Conservation (phyloP, 2,888 invertebrate species). For the Chloroclysta siterata region DNA sequence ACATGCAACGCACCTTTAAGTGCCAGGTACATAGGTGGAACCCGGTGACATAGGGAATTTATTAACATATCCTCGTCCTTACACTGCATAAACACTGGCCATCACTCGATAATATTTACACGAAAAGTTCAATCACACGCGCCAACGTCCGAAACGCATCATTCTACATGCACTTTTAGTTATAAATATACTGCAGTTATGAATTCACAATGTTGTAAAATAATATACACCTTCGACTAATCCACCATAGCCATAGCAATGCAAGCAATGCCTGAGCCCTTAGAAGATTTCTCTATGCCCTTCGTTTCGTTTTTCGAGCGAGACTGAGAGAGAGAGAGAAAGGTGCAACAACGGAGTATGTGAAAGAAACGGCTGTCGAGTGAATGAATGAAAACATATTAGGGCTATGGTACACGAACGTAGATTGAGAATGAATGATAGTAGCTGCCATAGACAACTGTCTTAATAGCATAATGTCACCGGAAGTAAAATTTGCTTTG, state of each 20-base stretch:
- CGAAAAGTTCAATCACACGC: constrained; percentile 48
- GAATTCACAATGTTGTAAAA: constrained; percentile 53
- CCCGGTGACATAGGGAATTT: constrained; percentile 76
- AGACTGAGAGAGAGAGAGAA: not conserved
- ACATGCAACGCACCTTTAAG: constrained; percentile 72
- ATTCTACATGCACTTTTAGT: constrained; percentile 65
- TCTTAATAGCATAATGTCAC: no score
- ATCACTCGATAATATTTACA: constrained; percentile 60
- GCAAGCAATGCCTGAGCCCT: constrained; percentile 26
- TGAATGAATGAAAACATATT: no score
- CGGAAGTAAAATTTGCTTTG: no score
- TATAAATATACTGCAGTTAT: constrained; percentile 45
- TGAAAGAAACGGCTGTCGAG: no score
- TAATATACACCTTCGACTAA: constrained; percentile 51
- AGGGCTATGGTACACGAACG: no score
- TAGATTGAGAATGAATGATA: no score
- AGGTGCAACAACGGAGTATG: no score
- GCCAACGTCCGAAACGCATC: constrained; percentile 48
- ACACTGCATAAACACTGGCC: constrained; percentile 68
- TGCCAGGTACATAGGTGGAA: constrained; percentile 78
- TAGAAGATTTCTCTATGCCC: constrained; percentile 23
- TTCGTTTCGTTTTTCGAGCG: not conserved
- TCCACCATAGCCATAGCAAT: constrained; percentile 55
- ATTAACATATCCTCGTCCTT: constrained; percentile 81
- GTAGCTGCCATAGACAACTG: no score